phyloP scores from a whole-genome alignment of 2,888 invertebrate species.

The Dimorphilus gyrociliatus region DNA sequence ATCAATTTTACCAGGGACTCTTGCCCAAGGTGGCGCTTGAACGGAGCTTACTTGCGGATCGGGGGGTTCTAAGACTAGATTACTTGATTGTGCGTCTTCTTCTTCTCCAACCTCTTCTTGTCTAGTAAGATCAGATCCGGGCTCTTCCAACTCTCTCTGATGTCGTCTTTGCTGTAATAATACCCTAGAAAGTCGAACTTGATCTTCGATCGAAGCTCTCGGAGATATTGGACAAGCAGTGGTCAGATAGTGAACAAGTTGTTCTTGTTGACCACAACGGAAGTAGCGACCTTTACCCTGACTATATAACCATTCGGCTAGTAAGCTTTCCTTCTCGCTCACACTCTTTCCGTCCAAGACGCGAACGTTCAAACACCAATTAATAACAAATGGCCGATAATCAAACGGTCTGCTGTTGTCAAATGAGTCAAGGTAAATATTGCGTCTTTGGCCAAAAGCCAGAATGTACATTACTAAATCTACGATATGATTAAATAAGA shows the following conservation, averaged over 20 bases:
- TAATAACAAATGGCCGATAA: constrained; percentile 75
- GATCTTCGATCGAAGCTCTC: constrained; percentile 43
- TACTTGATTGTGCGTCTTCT: too few relatives aligned
- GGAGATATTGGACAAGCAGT: constrained; percentile 67
- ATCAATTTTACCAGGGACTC: too few relatives aligned
- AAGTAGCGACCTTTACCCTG: constrained; percentile 72
- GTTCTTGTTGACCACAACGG: constrained; percentile 61
- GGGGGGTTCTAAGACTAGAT: too few relatives aligned
- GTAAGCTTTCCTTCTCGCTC: constrained; percentile 72
- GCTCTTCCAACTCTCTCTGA: constrained; percentile 43
- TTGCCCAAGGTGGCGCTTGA: too few relatives aligned
- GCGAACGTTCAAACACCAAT: constrained; percentile 77
- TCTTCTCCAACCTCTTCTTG: too few relatives aligned
- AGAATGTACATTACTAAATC: not conserved
- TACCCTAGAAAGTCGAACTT: constrained; percentile 65
- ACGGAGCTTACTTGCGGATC: too few relatives aligned
- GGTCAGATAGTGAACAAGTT: constrained; percentile 63
- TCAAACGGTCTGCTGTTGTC: constrained; percentile 50
- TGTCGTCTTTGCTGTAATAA: constrained; percentile 78
- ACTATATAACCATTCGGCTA: constrained; percentile 81
- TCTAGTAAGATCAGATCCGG: too few relatives aligned
- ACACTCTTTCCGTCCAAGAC: constrained; percentile 73
- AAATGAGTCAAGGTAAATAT: too few relatives aligned
- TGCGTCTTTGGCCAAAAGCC: too few relatives aligned
- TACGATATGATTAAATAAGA: not conserved